Evolutionary conservation across 2,113 vertebrate genomes (phyloP).

Genomic region (Riparia riparia): DNA sequence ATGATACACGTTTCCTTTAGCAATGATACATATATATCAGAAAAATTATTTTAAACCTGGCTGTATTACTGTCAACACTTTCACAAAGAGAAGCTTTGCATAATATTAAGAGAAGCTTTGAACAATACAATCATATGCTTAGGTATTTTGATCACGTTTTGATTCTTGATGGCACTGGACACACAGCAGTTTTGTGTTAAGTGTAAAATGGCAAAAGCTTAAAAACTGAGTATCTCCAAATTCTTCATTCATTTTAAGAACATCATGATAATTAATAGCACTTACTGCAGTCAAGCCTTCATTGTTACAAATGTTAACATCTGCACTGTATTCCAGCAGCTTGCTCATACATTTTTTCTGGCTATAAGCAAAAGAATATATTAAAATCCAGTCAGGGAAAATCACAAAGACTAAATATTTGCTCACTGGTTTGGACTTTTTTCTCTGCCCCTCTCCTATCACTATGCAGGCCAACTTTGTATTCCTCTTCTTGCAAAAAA

Average conservation of each 20-base stretch:
- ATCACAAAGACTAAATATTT: not conserved
- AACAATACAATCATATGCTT: not conserved
- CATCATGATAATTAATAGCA: conserved; percentile 34
- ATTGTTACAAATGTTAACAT: conserved; percentile 99
- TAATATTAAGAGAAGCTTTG: not conserved
- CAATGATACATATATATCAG: not conserved
- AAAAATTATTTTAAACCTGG: not conserved
- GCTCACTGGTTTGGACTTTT: not conserved
- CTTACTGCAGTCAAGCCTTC: conserved; percentile 98
- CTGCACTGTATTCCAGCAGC: conserved; percentile 93
- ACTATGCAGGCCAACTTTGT: not conserved
- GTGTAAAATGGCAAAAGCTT: not conserved
- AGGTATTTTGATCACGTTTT: not conserved
- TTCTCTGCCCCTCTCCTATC: not conserved
- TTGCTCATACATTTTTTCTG: conserved; percentile 99
- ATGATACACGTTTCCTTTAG: not conserved
- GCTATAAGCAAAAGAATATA: conserved; percentile 75
- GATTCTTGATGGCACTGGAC: not conserved
- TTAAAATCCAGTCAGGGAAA: not conserved
- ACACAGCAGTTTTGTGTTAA: not conserved
- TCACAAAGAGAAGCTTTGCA: not conserved
- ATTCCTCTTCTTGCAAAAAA: not conserved
- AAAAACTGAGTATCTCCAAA: not conserved
- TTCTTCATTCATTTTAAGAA: not conserved
- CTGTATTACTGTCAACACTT: not conserved